Conservation (phyloP, 2,797 vertebrate species). For the Oreortyx pictus region DNA sequence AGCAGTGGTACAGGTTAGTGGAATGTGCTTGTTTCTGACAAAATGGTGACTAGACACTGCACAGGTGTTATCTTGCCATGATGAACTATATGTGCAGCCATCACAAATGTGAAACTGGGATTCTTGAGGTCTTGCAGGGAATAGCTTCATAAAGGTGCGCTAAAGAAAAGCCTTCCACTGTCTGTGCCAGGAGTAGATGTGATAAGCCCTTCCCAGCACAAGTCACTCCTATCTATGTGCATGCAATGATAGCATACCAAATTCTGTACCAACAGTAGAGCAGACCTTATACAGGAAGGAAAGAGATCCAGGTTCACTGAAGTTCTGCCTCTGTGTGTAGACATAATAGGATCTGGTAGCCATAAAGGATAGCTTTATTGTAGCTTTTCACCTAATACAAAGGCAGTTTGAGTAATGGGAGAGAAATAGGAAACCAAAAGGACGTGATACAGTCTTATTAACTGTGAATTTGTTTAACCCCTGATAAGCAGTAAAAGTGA, state of each 20-base stretch:
- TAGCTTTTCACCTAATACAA: conserved; percentile 43
- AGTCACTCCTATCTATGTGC: not conserved
- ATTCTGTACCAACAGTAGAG: not conserved
- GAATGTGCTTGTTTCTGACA: conserved; percentile 36
- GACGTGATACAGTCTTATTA: conserved; percentile 36
- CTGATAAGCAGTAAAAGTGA: conserved; percentile 12
- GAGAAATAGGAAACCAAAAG: conserved; percentile 27
- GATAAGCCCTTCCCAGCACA: conserved; percentile 38
- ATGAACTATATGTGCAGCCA: conserved; percentile 18
- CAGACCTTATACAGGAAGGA: not conserved
- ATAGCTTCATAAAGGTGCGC: conserved; percentile 41
- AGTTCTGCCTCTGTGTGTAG: not conserved
- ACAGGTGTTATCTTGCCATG: not conserved
- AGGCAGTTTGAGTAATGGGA: conserved; percentile 19
- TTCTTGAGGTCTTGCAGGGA: not conserved
- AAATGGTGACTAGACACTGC: not conserved
- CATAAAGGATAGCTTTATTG: conserved; percentile 29
- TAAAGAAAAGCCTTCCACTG: not conserved
- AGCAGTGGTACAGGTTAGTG: not conserved
- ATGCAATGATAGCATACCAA: not conserved
- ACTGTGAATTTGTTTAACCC: not conserved
- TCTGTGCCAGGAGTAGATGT: not conserved
- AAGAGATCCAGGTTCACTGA: not conserved
- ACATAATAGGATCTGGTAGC: conserved; percentile 12
- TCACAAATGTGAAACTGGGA: not conserved